A percentile compares a stretch with the other conserved stretches of the same genome.
Evolutionary conservation across 2,797 vertebrate species (phyloP).

Genomic region (Acomys russatus): DNA sequence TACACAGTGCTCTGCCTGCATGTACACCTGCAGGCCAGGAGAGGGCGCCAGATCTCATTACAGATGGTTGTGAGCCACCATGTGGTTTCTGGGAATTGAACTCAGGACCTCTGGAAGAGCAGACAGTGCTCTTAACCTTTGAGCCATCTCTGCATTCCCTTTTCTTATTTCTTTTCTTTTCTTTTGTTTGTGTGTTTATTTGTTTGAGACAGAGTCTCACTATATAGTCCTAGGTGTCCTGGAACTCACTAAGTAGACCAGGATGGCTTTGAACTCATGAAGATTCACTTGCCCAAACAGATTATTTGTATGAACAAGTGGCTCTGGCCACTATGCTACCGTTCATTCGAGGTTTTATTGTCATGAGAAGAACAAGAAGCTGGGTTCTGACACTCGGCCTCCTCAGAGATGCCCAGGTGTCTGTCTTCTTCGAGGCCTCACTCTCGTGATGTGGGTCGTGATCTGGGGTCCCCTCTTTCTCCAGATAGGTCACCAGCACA

Average conservation of each 20-base stretch:
- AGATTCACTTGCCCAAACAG: not conserved
- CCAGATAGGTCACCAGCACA: not conserved
- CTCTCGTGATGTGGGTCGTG: rapidly evolving
- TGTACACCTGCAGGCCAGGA: no score
- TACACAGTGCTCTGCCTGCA: no score
- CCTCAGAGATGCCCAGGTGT: not conserved
- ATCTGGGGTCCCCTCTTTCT: not conserved
- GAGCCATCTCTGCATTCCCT: no score
- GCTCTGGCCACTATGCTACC: no score
- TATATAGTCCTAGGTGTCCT: not conserved
- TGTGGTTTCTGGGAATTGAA: no score
- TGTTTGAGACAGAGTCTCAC: not conserved
- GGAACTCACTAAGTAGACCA: not conserved
- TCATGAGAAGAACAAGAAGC: not conserved
- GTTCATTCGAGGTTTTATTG: rapidly evolving
- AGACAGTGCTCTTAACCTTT: no score
- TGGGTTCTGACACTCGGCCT: no score
- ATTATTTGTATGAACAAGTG: not conserved
- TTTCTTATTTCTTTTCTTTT: no score
- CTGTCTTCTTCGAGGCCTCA: not conserved
- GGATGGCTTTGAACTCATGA: not conserved
- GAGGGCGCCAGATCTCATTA: no score
- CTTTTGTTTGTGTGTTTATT: not conserved
- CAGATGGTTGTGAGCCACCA: no score
- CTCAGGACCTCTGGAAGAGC: no score